Conservation (phyloP, 2,797 vertebrate genomes). For the Sternotherus odoratus region DNA sequence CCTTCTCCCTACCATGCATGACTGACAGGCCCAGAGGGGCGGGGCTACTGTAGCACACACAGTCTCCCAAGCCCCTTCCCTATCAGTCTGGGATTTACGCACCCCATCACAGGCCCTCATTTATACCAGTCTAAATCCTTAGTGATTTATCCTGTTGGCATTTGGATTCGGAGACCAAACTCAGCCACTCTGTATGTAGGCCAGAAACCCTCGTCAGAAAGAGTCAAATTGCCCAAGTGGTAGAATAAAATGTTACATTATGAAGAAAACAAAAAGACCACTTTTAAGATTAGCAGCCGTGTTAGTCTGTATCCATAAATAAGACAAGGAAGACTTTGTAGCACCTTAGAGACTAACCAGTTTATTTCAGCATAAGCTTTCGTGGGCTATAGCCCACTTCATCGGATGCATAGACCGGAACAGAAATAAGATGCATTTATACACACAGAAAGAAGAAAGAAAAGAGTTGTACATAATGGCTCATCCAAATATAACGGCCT, state of each 20-base stretch:
- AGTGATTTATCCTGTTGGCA: neutral
- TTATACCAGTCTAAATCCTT: neutral
- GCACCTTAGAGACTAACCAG: no score
- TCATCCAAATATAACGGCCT: no score
- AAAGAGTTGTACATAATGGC: no score
- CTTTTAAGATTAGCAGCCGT: no score
- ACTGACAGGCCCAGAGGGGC: neutral
- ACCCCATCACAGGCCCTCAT: neutral
- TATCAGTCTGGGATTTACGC: neutral
- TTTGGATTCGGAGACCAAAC: neutral
- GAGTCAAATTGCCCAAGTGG: neutral
- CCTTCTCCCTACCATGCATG: neutral
- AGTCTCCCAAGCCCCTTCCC: neutral
- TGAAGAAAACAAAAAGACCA: neutral
- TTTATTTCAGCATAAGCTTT: no score
- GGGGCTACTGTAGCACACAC: neutral
- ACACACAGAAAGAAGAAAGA: no score
- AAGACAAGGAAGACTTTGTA: no score
- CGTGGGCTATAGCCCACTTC: no score
- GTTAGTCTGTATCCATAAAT: no score
- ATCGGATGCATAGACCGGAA: no score
- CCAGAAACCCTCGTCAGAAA: neutral
- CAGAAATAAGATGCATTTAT: no score
- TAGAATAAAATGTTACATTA: neutral
- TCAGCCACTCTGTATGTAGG: neutral